phyloP scores from a whole-genome alignment of 2,797 vertebrate species.

The Poeciliopsis turneri region DNA sequence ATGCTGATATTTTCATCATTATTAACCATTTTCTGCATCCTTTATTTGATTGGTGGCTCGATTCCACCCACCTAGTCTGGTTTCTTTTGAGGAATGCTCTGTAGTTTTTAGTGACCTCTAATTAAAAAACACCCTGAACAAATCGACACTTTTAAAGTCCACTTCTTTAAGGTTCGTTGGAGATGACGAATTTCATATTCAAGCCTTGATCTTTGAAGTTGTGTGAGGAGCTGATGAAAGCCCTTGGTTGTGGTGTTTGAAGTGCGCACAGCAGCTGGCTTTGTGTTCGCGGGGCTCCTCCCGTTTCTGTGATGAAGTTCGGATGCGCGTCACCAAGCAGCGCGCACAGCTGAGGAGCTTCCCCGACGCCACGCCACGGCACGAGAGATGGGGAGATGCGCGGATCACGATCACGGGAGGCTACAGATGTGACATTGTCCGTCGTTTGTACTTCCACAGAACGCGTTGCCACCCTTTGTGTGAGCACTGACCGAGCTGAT shows the following conservation, averaged over 20 bases:
- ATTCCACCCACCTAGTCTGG: no score
- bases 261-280: slow-evolving; percentile 65
- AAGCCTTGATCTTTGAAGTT: slow-evolving; percentile 30
- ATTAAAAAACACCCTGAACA: neutral
- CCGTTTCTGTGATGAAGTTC: slow-evolving; percentile 73
- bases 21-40: neutral
- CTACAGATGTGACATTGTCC: slow-evolving; percentile 34
- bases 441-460: slow-evolving; percentile 26
- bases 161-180: neutral
- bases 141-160: neutral
- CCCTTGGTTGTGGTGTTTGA: slow-evolving; percentile 33
- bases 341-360: slow-evolving; percentile 63
- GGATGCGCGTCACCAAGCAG: slow-evolving; percentile 62
- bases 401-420: slow-evolving; percentile 53
- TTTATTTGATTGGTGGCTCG: neutral
- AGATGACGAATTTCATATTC: neutral
- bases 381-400: slow-evolving; percentile 48
- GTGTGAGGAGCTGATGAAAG: slow-evolving; percentile 34
- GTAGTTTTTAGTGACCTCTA: no score
- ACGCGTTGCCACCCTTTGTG: slow-evolving; percentile 22
- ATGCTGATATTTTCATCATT: slow-evolving; percentile 28
- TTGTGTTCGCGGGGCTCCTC: slow-evolving; percentile 69
- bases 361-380: slow-evolving; percentile 49
- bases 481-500: slow-evolving; percentile 33
- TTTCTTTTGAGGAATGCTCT: neutral